Percentiles rank a stretch among this genome's conserved stretches.
Conservation (phyloP, 2,797 vertebrate species). For the Champsocephalus gunnari region DNA sequence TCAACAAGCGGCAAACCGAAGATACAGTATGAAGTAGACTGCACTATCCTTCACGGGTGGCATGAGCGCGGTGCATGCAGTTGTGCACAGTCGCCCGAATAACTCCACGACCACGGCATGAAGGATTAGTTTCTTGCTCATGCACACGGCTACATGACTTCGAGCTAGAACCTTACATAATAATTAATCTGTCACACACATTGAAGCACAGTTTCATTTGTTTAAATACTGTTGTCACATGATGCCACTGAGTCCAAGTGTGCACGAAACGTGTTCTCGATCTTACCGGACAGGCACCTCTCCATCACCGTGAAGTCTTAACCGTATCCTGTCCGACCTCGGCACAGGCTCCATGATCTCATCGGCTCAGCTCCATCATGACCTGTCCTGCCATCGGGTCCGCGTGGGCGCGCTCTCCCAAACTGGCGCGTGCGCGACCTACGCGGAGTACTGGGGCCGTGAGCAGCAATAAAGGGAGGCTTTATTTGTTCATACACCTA, state of each 20-base stretch:
- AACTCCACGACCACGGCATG: conserved; percentile 62
- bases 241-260: conserved; percentile 38
- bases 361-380: conserved; percentile 68
- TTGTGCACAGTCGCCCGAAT: conserved; percentile 39
- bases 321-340: conserved; percentile 51
- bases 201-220: conserved; percentile 43
- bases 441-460: conserved; percentile 34
- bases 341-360: conserved; percentile 68
- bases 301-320: conserved; percentile 66
- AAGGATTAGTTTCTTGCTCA: conserved; percentile 78
- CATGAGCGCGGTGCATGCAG: conserved; percentile 36
- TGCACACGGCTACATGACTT: conserved; percentile 75
- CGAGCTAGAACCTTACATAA: conserved; percentile 79
- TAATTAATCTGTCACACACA: conserved; percentile 74
- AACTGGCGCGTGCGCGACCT: conserved; percentile 66
- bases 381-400: conserved; percentile 73
- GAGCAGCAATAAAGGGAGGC: conserved; percentile 27
- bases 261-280: conserved; percentile 6
- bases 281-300: conserved; percentile 61
- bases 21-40: neutral
- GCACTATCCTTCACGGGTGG: neutral
- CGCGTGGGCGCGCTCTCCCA: conserved; percentile 71
- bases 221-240: conserved; percentile 22
- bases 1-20: conserved; percentile 3
- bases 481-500: neutral